Conservation (phyloP, 2,888 invertebrate species). For the Drosophila anomalata region DNA sequence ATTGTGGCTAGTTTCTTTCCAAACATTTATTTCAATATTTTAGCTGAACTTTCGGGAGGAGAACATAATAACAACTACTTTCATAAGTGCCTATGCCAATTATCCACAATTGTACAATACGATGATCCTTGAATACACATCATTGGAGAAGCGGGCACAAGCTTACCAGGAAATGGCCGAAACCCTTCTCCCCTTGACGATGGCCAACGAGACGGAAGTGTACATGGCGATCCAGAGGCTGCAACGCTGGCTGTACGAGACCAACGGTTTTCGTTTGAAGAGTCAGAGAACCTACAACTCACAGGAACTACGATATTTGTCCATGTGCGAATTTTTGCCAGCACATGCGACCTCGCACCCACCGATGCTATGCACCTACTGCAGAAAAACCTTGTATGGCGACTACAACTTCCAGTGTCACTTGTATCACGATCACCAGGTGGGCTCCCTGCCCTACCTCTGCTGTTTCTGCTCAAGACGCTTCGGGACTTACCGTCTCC, state of each 20-base stretch:
- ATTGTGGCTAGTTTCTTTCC: neutral
- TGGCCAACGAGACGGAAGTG: neutral
- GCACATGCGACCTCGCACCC: neutral
- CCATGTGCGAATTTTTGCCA: conserved; percentile 1
- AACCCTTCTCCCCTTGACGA: neutral
- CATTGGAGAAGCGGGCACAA: neutral
- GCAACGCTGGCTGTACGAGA: neutral
- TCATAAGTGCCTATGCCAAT: neutral
- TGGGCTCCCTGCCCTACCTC: neutral
- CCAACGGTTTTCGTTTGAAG: neutral
- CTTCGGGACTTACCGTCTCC: neutral
- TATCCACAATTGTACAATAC: neutral
- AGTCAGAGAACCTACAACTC: neutral
- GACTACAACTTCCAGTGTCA: neutral
- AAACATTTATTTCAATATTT: neutral
- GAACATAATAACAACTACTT: neutral
- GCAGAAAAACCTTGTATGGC: neutral
- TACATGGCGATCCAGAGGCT: neutral
- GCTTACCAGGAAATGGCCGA: neutral
- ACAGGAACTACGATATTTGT: neutral
- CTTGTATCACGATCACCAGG: neutral
- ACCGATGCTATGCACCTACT: neutral
- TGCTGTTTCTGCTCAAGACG: neutral
- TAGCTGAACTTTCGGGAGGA: neutral
- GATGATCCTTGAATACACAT: neutral